phyloP scores from a whole-genome alignment of 2,888 invertebrate genomes.

The Polia nebulosa region DNA sequence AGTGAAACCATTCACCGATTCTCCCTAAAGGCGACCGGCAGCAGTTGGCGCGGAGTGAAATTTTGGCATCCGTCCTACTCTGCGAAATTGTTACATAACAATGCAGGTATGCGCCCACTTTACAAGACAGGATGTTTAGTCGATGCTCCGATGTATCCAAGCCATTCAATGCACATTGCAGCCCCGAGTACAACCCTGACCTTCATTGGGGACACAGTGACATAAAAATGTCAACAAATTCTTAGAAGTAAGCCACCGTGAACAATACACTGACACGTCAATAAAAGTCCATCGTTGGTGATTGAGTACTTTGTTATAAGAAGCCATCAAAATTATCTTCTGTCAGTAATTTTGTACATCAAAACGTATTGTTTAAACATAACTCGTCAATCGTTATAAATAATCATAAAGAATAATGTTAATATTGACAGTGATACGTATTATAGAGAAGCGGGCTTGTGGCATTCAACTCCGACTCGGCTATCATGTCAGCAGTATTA shows the following conservation, averaged over 20 bases:
- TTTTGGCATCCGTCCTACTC: slow-evolving; percentile 85
- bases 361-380: slow-evolving; percentile 38
- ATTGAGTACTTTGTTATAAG: slow-evolving; percentile 8
- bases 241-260: slow-evolving; percentile 28
- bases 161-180: slow-evolving; percentile 41
- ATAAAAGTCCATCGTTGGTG: slow-evolving; percentile 22
- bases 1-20: slow-evolving; percentile 59
- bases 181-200: slow-evolving; percentile 46
- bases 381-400: slow-evolving; percentile 25
- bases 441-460: slow-evolving; percentile 14
- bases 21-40: slow-evolving; percentile 63
- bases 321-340: slow-evolving; percentile 22
- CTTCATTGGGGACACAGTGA: slow-evolving; percentile 38
- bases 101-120: slow-evolving; percentile 82
- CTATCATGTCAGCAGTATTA: slow-evolving; percentile 48
- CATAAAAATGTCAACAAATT: slow-evolving; percentile 34
- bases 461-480: slow-evolving; percentile 26
- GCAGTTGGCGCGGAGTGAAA: slow-evolving; percentile 75
- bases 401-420: slow-evolving; percentile 28
- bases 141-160: slow-evolving; percentile 61
- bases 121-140: slow-evolving; percentile 68
- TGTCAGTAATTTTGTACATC: slow-evolving; percentile 12
- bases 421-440: slow-evolving; percentile 34
- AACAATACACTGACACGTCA: slow-evolving; percentile 36
- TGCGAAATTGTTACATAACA: slow-evolving; percentile 86